phyloP scores from a whole-genome alignment of 2,888 invertebrate species.

The Zaprionus bogoriensis region DNA sequence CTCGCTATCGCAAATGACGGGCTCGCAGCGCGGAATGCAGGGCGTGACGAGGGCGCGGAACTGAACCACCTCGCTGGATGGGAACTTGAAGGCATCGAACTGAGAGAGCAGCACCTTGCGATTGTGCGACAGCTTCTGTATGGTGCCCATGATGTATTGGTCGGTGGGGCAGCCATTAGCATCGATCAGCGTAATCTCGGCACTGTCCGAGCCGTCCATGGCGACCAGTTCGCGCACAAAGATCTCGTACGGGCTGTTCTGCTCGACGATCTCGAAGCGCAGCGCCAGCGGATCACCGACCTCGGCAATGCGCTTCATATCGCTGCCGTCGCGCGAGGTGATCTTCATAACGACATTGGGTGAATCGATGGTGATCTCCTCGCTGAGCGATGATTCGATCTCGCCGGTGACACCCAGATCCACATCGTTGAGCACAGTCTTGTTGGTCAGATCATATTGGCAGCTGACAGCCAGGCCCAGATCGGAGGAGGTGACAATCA shows the following conservation, averaged over 20 bases:
- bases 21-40: constrained; percentile 96
- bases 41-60: constrained; percentile 97
- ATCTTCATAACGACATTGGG: constrained; percentile 98
- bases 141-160: constrained; percentile 96
- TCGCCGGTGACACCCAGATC: constrained; percentile 95
- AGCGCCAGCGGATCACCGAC: constrained; percentile 96
- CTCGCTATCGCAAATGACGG: constrained; percentile 93
- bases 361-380: constrained; percentile 96
- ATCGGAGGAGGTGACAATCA: constrained; percentile 96
- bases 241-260: constrained; percentile 96
- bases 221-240: constrained; percentile 97
- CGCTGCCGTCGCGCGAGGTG: constrained; percentile 92
- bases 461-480: constrained; percentile 96
- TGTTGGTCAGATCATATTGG: constrained; percentile 96
- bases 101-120: constrained; percentile 94
- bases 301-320: constrained; percentile 93
- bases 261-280: constrained; percentile 95
- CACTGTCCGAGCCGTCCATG: constrained; percentile 96
- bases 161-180: constrained; percentile 96
- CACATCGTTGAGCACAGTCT: constrained; percentile 96
- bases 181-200: constrained; percentile 96
- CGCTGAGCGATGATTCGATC: constrained; percentile 92
- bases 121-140: constrained; percentile 91
- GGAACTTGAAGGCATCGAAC: constrained; percentile 98
- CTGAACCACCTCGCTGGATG: constrained; percentile 96